Percentiles rank a stretch among this genome's conserved stretches.
These are phyloP conservation scores for Parnassius mnemosyne DNA, from an alignment of 2,888 invertebrate genomes.

Conservation along the genomic window DNA sequence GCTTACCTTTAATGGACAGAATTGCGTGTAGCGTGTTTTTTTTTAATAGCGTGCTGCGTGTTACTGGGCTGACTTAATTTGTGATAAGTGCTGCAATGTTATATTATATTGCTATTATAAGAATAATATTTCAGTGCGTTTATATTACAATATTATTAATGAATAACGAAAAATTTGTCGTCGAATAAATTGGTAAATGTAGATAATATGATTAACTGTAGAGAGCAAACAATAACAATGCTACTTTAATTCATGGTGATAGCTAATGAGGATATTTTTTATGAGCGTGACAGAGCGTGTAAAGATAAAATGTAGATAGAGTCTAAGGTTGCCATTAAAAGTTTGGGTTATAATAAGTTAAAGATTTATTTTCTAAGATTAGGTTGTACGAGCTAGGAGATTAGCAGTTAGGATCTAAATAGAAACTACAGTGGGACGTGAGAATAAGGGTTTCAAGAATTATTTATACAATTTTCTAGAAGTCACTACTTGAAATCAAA, in stretches of 20 bases:
- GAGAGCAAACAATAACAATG: too few relatives aligned
- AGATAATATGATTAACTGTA: neutral
- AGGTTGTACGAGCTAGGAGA: constrained; percentile 29
- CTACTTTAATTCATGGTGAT: too few relatives aligned
- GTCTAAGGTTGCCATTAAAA: neutral
- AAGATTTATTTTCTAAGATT: constrained; percentile 26
- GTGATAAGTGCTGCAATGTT: constrained; percentile 19
- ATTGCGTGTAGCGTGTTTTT: constrained; percentile 74
- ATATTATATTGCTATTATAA: constrained; percentile 8
- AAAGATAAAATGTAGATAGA: constrained; percentile 17
- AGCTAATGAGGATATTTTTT: neutral
- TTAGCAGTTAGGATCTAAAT: constrained; percentile 47
- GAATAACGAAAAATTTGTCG: too few relatives aligned
- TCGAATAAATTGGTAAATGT: too few relatives aligned
- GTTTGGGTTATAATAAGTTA: constrained; percentile 6
- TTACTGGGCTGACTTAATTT: constrained; percentile 25
- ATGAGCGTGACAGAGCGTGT: neutral
- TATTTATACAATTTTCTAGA: constrained; percentile 69
- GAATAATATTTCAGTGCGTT: constrained; percentile 7
- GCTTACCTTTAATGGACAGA: constrained; percentile 77
- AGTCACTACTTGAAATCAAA: constrained; percentile 45
- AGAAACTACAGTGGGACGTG: constrained; percentile 72
- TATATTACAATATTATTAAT: neutral
- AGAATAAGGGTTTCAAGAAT: constrained; percentile 71
- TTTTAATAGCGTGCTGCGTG: constrained; percentile 52